A percentile compares a stretch with the other conserved stretches of the same genome.
These are phyloP conservation scores for Zophobas morio DNA, from an alignment of 1,140 invertebrate species.

Conservation along the genomic window DNA sequence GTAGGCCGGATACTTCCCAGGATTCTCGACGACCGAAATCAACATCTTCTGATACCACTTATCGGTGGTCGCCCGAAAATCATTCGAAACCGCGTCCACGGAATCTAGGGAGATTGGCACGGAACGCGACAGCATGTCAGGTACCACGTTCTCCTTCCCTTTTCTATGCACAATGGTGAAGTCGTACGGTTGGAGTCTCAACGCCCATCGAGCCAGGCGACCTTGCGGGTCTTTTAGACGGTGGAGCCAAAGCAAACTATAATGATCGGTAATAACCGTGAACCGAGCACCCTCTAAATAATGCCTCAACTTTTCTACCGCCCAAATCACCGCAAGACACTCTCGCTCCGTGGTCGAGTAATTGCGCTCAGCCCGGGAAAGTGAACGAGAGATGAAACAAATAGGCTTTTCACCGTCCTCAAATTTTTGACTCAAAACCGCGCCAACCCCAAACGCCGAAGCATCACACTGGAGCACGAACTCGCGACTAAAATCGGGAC, in stretches of 20 bases:
- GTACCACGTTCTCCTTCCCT: constrained; percentile 57
- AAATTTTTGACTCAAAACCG: constrained; percentile 51
- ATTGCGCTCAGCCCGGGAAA: constrained; percentile 62
- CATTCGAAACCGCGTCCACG: background rate
- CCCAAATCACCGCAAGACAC: constrained; percentile 66
- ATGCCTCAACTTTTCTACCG: constrained; percentile 64
- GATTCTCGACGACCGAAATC: too few species aligned
- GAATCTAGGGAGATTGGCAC: constrained; percentile 14
- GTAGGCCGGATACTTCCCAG: constrained; percentile 46
- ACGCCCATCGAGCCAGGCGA: constrained; percentile 68
- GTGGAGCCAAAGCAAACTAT: constrained; percentile 67
- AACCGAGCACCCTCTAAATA: constrained; percentile 68
- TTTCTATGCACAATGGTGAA: constrained; percentile 66
- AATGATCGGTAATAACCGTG: constrained; percentile 69
- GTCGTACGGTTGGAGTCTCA: constrained; percentile 66
- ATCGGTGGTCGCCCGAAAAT: background rate
- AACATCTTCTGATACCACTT: too few species aligned
- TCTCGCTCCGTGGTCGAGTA: constrained; percentile 67
- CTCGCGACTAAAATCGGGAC: constrained; percentile 52
- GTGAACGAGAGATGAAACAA: constrained; percentile 57
- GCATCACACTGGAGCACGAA: constrained; percentile 60
- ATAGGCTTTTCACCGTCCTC: constrained; percentile 52
- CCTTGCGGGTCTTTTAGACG: constrained; percentile 66
- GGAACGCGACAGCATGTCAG: constrained; percentile 52
- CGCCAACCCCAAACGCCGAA: constrained; percentile 49